Evolutionary conservation across 2,797 vertebrate genomes (phyloP), one percentile per base, ranked within the genome.

Genomic region (Gadopsis marmoratus): DNA sequence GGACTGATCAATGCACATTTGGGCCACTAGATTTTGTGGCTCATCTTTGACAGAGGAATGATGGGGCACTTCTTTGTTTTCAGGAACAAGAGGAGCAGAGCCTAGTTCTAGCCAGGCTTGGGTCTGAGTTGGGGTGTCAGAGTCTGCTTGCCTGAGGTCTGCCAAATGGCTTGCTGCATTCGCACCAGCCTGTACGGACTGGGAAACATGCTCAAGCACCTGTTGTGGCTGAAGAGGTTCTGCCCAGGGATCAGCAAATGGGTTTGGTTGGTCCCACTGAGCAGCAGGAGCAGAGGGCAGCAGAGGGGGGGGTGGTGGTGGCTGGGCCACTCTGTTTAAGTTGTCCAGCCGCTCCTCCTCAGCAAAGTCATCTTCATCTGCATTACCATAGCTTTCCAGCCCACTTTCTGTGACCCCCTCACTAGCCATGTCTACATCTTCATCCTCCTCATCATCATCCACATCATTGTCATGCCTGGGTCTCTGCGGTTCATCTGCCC

Each of bases 271-370:
- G 74, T 93, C 92, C 94, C 94, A 95, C 73, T 92, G 94, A 61
- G 91, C 92, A 19, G 90, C 93, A 0, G 82, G 91, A 21, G 88
- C 93, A 2, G 92, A 86, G 3, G 92, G 92, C 53, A 92, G 78
- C 73, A 86, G 45, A 7, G 91, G 91, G 19, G 90, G 91, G 0
- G 91, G 91, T 5, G 90, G 92, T 0, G 84, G 91, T 0, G 81
- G 90, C 69, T 90, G 91, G 3, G 17, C 84, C 35, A 92, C 86
- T 55, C 93, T 81, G 88, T 95, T 96, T 60, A 96, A 79, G 89
- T 96, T 96, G 85, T 96, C 95, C 45, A 95, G 76, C 65, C 94
- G 88, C 61, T 96, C 95, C 45, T 96, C 94, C 59, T 96, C 95
- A 0, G 90, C 93, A 63, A 95, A 94, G 89, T 95, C 94, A 53